Evolutionary conservation across 2,888 invertebrate genomes (phyloP).

Genomic region (Drosophila koepferae): DNA sequence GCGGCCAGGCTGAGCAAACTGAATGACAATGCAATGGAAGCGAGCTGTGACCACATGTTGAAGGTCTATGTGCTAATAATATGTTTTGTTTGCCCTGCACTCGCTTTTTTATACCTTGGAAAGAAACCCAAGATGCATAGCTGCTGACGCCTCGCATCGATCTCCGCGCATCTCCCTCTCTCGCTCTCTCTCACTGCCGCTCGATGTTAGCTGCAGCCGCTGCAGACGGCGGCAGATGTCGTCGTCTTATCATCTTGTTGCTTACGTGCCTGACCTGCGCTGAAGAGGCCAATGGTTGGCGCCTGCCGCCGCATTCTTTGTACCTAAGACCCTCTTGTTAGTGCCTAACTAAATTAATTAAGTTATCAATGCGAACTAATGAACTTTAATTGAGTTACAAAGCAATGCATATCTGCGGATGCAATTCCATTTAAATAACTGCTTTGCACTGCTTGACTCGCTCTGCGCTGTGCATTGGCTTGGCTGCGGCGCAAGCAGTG

Average conservation of each 20-base stretch:
- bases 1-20: not conserved
- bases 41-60: slow-evolving; percentile 32
- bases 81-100: slow-evolving; percentile 15
- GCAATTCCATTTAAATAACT: not conserved
- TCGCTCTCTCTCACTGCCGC: not conserved
- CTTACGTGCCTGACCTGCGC: slow-evolving; percentile 42
- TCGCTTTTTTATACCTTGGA: slow-evolving; percentile 37
- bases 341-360: slow-evolving; percentile 6
- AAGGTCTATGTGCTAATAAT: slow-evolving; percentile 20
- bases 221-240: slow-evolving; percentile 4
- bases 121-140: slow-evolving; percentile 7
- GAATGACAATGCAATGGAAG: not conserved
- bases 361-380: not conserved
- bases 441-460: not conserved
- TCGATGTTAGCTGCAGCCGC: not conserved
- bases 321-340: not conserved
- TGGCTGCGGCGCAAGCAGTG: slow-evolving; percentile 10
- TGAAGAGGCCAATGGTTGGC: slow-evolving; percentile 1
- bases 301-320: slow-evolving; percentile 3
- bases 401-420: not conserved
- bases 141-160: slow-evolving; percentile 10
- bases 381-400: slow-evolving; percentile 2
- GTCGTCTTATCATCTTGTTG: slow-evolving; percentile 17
- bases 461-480: not conserved
- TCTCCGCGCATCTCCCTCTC: not conserved